These are phyloP conservation scores for Ptiloglossa arizonensis DNA, from an alignment of 1,140 invertebrate species.

Conservation along the genomic window DNA sequence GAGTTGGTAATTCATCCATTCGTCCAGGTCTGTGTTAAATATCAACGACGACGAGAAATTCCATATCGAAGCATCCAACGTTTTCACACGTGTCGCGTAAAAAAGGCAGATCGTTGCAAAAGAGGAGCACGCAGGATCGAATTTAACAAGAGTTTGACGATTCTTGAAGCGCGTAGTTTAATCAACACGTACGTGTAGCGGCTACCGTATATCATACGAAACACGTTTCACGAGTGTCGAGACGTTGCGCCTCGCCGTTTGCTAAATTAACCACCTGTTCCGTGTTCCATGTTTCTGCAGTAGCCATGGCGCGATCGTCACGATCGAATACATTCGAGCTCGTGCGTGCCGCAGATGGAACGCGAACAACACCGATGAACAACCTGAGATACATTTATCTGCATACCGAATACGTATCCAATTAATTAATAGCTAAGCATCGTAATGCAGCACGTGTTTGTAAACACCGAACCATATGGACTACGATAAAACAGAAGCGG, in stretches of 20 bases:
- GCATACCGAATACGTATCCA: constrained; percentile 56
- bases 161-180: neutral
- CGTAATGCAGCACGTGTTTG: constrained; percentile 59
- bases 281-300: constrained; percentile 35
- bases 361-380: constrained; percentile 6
- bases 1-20: too few relatives aligned
- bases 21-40: too few relatives aligned
- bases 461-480: constrained; percentile 58
- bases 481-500: constrained; percentile 20
- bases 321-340: constrained; percentile 30
- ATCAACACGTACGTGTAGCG: neutral
- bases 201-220: neutral
- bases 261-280: constrained; percentile 59
- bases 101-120: too few relatives aligned
- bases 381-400: constrained; percentile 57
- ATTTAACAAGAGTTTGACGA: neutral
- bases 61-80: too few relatives aligned
- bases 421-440: constrained; percentile 66
- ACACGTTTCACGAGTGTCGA: neutral
- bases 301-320: constrained; percentile 20
- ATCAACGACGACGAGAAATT: too few relatives aligned
- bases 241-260: neutral
- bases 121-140: too few relatives aligned
- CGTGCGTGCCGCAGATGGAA: constrained; percentile 40
- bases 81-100: too few relatives aligned